Base-by-base conservation (phyloP, 1,140 invertebrate species). In the Drosophila burlai region DNA sequence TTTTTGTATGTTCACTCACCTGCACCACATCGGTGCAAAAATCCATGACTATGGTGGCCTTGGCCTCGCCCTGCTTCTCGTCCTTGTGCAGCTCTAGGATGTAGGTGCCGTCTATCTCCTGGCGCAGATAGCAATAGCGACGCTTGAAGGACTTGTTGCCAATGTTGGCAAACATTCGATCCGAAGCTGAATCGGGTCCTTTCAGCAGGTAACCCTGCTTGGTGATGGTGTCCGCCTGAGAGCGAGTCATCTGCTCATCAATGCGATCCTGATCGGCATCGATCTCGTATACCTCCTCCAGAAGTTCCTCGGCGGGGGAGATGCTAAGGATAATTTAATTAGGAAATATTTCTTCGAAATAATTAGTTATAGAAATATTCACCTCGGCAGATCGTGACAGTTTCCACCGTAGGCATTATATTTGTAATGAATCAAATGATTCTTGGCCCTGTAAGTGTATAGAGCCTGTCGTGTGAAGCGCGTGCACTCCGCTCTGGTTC, bases 41-140 rank as follows among this genome's bases (percentile, higher is more conserved):
- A 93, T 98, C 98, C 95, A 99, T 96, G 71, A 97, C 97, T 93
- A 98, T 97, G n/a, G 97, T 97, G 67, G 97, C 95, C 94, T 98
- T 98, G 2, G 96, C 96, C 85, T 98, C 97, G 4, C 95, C 95
- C 93, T 97, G 98, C 90, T 96, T 97, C 61, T 98, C 97, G 94
- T 98, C 98, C 94, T 98, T 99, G 91, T 97, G 97, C 82, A 98
- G 95, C 93, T 98, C 97, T 24, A 99, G 94, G 82, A 97, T 97
- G 83, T 98, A 98, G 1, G 97, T 97, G 13, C 97, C 97, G 93
- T 98, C 97, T 36, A 97, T 95, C 93, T 98, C 97, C 93, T 97
- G 96, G 60, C 97, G 94, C 82, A 99, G 94, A 93, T 96, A 96
- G 93, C 97, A 98, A 94, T 96, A 98, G 59, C 97, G 95, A 92